Evolutionary conservation across 2,888 invertebrate species (phyloP), one percentile per base, ranked within the genome.

Genomic region (Pycnomerus fuliginosus): DNA sequence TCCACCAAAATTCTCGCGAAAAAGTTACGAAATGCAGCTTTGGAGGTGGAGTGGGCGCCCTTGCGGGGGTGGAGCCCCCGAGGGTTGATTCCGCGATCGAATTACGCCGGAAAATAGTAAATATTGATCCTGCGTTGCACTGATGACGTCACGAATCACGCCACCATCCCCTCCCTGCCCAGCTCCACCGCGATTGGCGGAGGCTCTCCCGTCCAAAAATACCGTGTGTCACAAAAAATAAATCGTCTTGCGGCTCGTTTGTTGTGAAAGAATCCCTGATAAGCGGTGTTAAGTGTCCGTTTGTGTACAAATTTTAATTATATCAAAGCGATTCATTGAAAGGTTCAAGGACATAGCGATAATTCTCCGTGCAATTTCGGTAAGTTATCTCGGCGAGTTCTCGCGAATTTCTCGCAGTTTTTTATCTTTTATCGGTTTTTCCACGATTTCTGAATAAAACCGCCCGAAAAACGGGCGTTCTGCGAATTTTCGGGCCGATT

Each of bases 111-210:
- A 20, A 20, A 20, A 17, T 30, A 22, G 29, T 29, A 54, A 50
- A 55, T 58, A 60, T 60, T 56, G 60, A 60, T 60, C 49, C 43
- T 33, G 36, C 30, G 32, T 41, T 44, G 51, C 53, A 53, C 53
- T 43, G 47, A 49, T 60, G 60, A 60, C 60, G 60, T 58, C 58
- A 38, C 52, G 56, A 50, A 58, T 60, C 60, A 60, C 58, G 60
- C 60, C 60, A 60, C 60, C 56, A 50, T 58, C 58, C 56, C 58
- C 55, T 55, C 48, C 50, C 56, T 46, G 48, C 48, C 40, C 41
- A 44, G 20, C 29, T 31, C 28, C 28, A 43, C 36, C 50, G 20
- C 20, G 48, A 58, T 58, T 56, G 58, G 58, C 37, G 32, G 48
- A 42, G 39, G 17, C 13, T 14, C 22, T 41, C 34, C 45, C 50